Evolutionary conservation across 2,888 invertebrate species (phyloP).

Genomic region (Drepana falcataria): DNA sequence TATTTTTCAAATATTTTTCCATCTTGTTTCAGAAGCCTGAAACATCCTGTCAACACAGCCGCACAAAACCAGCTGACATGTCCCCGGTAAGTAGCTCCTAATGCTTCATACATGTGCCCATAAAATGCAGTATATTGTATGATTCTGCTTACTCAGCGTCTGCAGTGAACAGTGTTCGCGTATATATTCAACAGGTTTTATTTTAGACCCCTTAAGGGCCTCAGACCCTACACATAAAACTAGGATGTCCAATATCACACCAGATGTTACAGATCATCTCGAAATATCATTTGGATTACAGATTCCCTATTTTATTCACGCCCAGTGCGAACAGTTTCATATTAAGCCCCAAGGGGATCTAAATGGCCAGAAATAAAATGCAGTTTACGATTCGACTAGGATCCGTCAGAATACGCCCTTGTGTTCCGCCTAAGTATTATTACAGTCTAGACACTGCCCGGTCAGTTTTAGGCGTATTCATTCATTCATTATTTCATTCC

Average conservation of each 20-base stretch:
- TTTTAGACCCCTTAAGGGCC: conserved; percentile 36
- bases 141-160: no score
- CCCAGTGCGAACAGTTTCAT: conserved; percentile 53
- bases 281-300: conserved; percentile 68
- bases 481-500: conserved; percentile 41
- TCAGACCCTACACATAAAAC: conserved; percentile 50
- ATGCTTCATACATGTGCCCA: no score
- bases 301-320: conserved; percentile 41
- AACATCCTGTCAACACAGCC: no score
- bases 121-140: no score
- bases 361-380: conserved; percentile 36
- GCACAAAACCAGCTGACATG: no score
- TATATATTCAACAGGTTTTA: conserved; percentile 20
- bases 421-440: no score
- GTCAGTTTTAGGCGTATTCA: no score
- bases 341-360: conserved; percentile 31
- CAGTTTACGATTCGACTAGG: conserved; percentile 40
- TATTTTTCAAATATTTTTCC: no score
- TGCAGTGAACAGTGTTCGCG: not conserved
- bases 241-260: conserved; percentile 63
- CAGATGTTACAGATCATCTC: conserved; percentile 66
- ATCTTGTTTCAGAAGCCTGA: no score
- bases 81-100: no score
- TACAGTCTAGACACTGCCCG: no score
- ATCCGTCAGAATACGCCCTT: no score